Conservation (phyloP, 2,113 vertebrate species). For the Meleagris gallopavo region DNA sequence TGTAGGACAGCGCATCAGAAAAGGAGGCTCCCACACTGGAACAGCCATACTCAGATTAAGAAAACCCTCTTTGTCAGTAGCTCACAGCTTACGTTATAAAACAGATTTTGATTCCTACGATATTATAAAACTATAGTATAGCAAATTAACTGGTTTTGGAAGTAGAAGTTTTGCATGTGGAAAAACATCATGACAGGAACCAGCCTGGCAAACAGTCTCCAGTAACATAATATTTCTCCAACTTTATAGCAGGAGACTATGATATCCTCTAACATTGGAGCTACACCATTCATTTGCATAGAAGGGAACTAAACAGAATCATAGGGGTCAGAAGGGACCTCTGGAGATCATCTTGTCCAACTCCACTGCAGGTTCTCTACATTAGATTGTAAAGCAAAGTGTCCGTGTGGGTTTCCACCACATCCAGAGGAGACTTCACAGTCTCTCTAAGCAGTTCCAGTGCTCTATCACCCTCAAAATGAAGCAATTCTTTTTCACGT, state of each 20-base stretch:
- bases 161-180: not conserved
- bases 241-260: not conserved
- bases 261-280: not conserved
- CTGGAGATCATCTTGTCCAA: not conserved
- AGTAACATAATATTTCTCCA: not conserved
- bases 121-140: not conserved
- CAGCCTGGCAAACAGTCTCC: not conserved
- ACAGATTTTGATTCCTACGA: not conserved
- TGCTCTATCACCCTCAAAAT: not conserved
- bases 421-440: not conserved
- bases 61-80: not conserved
- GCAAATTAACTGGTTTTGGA: not conserved
- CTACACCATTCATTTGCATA: not conserved
- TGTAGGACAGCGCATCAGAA: not conserved
- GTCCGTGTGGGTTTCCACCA: not conserved
- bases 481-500: not conserved
- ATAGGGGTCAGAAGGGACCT: not conserved
- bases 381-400: not conserved
- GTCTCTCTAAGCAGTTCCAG: not conserved
- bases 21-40: not conserved
- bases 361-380: not conserved
- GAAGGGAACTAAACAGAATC: not conserved
- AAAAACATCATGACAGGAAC: not conserved
- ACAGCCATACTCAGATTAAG: not conserved
- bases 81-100: not conserved